These are phyloP conservation scores for Apeltes quadracus DNA, from an alignment of 2,113 vertebrate species.

Conservation along the genomic window DNA sequence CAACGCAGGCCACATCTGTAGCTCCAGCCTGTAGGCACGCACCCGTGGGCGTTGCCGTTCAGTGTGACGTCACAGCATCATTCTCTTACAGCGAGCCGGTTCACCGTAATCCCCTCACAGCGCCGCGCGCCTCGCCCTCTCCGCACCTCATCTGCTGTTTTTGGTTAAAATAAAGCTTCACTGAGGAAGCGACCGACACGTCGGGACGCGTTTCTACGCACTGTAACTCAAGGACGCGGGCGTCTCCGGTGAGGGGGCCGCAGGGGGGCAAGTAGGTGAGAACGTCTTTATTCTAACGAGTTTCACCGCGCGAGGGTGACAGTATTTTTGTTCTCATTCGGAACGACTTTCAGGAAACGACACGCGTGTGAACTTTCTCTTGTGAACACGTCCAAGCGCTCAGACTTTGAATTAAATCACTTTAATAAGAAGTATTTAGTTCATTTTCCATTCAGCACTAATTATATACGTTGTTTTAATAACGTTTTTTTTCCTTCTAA, in stretches of 20 bases:
- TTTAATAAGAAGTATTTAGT: no score
- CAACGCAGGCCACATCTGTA: neutral
- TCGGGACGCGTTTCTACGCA: neutral
- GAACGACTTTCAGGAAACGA: neutral
- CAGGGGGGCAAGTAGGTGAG: slow-evolving; percentile 12
- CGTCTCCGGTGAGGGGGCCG: no score
- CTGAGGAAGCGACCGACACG: neutral
- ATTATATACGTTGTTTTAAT: neutral
- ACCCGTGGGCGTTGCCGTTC: slow-evolving; percentile 3
- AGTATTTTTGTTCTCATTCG: neutral
- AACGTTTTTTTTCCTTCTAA: neutral
- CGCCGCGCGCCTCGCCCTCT: slow-evolving; percentile 29
- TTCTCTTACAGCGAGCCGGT: slow-evolving; percentile 2
- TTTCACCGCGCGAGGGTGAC: neutral
- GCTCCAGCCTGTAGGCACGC: neutral
- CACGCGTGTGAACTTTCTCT: neutral
- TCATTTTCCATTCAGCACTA: neutral
- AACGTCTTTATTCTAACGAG: neutral
- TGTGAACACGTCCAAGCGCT: neutral
- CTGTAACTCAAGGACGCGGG: neutral
- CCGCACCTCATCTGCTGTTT: neutral
- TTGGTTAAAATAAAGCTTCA: neutral
- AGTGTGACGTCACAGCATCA: slow-evolving; percentile 50
- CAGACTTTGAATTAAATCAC: neutral
- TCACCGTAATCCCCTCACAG: slow-evolving; percentile 17